Conservation (phyloP, 2,113 vertebrate species). For the Brevimyrus niger region DNA sequence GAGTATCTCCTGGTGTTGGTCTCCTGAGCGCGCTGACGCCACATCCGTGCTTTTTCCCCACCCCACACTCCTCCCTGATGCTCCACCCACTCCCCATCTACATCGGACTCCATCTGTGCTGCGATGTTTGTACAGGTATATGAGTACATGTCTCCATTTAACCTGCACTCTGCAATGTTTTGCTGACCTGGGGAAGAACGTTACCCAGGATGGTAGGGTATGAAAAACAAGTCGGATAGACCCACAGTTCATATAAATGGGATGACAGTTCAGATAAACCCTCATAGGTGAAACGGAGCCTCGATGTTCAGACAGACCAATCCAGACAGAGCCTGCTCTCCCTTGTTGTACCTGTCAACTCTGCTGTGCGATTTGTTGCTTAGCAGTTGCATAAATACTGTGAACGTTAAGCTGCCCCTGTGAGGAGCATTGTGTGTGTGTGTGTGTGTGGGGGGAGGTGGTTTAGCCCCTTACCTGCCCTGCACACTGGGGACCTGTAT, state of each 20-base stretch:
- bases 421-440: no score
- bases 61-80: background rate
- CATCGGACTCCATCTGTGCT: background rate
- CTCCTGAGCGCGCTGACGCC: background rate
- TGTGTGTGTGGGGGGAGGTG: no score
- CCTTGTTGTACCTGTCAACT: background rate
- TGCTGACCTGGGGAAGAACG: background rate
- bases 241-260: background rate
- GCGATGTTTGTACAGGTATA: background rate
- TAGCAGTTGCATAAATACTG: background rate
- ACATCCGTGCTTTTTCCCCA: background rate
- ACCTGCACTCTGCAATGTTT: background rate
- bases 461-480: background rate
- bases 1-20: constrained; percentile 53
- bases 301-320: background rate
- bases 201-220: background rate
- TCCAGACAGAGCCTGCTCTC: background rate
- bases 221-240: background rate
- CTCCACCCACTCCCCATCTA: background rate
- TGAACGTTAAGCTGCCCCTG: background rate
- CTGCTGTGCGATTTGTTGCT: background rate
- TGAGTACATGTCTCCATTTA: background rate
- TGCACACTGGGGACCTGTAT: background rate
- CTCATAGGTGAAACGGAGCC: no score
- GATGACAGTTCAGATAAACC: background rate